These are phyloP conservation scores for Erpetoichthys calabaricus DNA, from an alignment of 2,797 vertebrate species.

Conservation along the genomic window DNA sequence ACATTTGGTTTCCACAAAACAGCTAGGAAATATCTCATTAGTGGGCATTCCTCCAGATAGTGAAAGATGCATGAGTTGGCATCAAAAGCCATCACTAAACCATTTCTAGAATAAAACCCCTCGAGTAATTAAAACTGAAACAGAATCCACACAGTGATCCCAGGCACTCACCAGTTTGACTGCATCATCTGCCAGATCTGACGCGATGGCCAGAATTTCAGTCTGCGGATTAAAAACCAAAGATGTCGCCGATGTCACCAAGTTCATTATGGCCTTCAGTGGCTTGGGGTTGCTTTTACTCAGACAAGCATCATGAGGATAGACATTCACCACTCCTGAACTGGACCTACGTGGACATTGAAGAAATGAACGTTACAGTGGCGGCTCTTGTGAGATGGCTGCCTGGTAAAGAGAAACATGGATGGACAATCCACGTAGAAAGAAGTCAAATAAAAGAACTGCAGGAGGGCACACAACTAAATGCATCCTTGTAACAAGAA, in stretches of 20 bases:
- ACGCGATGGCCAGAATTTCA: conserved; percentile 78
- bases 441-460: no score
- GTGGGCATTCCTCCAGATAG: no score
- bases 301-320: conserved; percentile 66
- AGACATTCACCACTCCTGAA: conserved; percentile 87
- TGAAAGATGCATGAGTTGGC: no score
- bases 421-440: no score
- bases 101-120: no score
- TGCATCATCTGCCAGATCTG: conserved; percentile 60
- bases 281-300: conserved; percentile 60
- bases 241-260: conserved; percentile 65
- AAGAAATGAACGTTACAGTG: not conserved
- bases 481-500: no score
- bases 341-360: conserved; percentile 52
- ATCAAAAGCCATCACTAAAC: no score
- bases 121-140: no score
- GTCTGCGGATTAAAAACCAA: conserved; percentile 70
- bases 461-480: no score
- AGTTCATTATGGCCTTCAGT: conserved; percentile 74
- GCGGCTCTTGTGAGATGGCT: not conserved
- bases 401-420: not conserved
- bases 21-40: no score
- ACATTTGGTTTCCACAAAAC: no score
- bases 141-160: no score
- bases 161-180: conserved; percentile 57